Evolutionary conservation across 2,888 invertebrate genomes (phyloP).

Genomic region (Caenorhabditis sulstoni): DNA sequence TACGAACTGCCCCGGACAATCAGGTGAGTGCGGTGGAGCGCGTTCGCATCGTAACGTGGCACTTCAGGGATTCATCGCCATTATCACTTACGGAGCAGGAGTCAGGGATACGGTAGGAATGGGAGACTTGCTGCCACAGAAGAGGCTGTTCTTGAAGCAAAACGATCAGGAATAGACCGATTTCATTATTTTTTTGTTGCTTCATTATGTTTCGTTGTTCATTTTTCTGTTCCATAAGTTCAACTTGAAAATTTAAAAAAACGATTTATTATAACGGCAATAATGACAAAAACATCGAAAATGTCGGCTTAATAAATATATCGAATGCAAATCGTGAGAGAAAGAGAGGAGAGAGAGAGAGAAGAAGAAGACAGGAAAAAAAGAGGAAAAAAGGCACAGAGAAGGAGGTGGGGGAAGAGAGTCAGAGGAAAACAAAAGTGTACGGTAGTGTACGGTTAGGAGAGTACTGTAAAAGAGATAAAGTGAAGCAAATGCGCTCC

Average conservation of each 20-base stretch:
- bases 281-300: neutral
- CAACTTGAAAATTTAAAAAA: neutral
- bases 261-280: neutral
- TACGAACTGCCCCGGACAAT: constrained; percentile 71
- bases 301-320: constrained; percentile 33
- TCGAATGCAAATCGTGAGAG: constrained; percentile 44
- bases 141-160: constrained; percentile 44
- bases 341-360: too few species aligned
- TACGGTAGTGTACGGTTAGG: neutral
- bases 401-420: constrained; percentile 19
- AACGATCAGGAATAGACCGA: constrained; percentile 4
- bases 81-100: constrained; percentile 70
- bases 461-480: constrained; percentile 1
- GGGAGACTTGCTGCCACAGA: constrained; percentile 45
- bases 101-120: constrained; percentile 66
- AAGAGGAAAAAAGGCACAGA: constrained; percentile 26
- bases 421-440: neutral
- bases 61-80: constrained; percentile 66
- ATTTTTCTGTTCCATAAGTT: constrained; percentile 10
- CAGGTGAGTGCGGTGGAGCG: constrained; percentile 31
- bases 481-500: neutral
- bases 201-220: constrained; percentile 10
- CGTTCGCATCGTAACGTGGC: neutral
- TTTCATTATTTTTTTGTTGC: neutral
- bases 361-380: constrained; percentile 13